Conservation (phyloP, 2,113 vertebrate species). For the Pseudonaja textilis region DNA sequence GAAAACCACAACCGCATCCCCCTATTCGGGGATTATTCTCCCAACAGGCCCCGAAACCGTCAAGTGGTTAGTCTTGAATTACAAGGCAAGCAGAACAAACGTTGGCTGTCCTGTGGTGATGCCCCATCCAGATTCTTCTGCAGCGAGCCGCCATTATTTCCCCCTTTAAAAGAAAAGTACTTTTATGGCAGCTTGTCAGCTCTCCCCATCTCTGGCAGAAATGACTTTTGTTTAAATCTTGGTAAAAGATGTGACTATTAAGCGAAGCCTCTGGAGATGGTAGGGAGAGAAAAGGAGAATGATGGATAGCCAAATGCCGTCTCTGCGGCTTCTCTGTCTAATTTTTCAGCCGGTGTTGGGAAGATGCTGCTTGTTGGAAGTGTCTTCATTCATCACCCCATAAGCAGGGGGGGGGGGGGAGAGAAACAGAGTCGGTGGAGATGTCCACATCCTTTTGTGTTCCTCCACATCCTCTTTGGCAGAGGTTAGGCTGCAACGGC, state of each 20-base stretch:
- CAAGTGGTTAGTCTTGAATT: not conserved
- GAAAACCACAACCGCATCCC: not conserved
- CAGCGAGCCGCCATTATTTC: not conserved
- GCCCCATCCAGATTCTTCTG: not conserved
- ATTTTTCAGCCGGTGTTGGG: slow-evolving; percentile 49
- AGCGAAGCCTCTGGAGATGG: slow-evolving; percentile 18
- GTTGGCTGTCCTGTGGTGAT: not conserved
- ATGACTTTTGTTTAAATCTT: slow-evolving; percentile 62
- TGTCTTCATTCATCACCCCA: slow-evolving; percentile 47
- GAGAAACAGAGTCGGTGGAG: not conserved
- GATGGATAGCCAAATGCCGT: slow-evolving; percentile 30
- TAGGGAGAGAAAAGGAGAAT: slow-evolving; percentile 42
- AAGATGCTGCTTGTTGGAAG: slow-evolving; percentile 43
- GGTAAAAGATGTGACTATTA: slow-evolving; percentile 58
- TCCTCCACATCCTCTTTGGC: not conserved
- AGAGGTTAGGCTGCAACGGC: slow-evolving; percentile 13
- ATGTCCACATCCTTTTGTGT: not conserved
- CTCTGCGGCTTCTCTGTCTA: slow-evolving; percentile 49
- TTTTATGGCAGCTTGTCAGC: slow-evolving; percentile 39
- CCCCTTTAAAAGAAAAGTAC: not conserved
- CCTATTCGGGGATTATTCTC: not conserved
- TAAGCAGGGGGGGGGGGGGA: slow-evolving; percentile 38
- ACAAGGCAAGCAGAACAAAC: not conserved
- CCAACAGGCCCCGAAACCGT: not conserved
- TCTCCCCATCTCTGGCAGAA: slow-evolving; percentile 37